Evolutionary conservation across 1,140 invertebrate species (phyloP).

Genomic region (Zaprionus tsacasi): DNA sequence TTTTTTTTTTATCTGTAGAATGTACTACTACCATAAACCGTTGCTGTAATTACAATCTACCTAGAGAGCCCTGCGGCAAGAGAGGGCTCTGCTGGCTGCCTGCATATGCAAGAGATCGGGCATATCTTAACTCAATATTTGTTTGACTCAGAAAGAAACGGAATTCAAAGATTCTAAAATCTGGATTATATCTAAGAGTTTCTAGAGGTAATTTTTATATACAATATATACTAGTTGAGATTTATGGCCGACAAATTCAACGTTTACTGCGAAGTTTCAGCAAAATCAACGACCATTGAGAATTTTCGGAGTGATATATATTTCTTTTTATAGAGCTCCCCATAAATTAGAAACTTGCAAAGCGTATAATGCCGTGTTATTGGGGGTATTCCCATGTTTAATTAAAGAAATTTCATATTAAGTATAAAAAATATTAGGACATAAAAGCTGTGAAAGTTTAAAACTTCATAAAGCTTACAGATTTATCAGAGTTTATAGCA

Average conservation of each 20-base stretch:
- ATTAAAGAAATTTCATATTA: neutral
- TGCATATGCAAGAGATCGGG: neutral
- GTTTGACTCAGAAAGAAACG: neutral
- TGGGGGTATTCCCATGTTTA: neutral
- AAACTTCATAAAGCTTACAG: no score
- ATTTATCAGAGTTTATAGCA: constrained; percentile 1
- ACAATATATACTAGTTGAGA: neutral
- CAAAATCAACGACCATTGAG: constrained; percentile 1
- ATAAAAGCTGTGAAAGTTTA: neutral
- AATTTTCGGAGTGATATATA: neutral
- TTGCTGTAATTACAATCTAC: constrained; percentile 56
- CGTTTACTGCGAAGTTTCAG: neutral
- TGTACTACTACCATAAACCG: constrained; percentile 53
- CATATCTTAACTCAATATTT: constrained; percentile 27
- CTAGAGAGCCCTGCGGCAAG: neutral
- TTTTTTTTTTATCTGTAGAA: constrained; percentile 53
- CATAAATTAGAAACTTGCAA: constrained; percentile 14
- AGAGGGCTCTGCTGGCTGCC: neutral
- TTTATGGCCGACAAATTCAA: constrained; percentile 4
- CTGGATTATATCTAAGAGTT: neutral
- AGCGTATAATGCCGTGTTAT: neutral
- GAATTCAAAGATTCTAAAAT: constrained; percentile 2
- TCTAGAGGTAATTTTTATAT: neutral
- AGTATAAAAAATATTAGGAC: neutral
- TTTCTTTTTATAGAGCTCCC: constrained; percentile 5